A percentile compares a stretch with the other conserved stretches of the same genome.
These are phyloP conservation scores for Rhea pennata DNA, from an alignment of 2,113 vertebrate species.

Conservation along the genomic window DNA sequence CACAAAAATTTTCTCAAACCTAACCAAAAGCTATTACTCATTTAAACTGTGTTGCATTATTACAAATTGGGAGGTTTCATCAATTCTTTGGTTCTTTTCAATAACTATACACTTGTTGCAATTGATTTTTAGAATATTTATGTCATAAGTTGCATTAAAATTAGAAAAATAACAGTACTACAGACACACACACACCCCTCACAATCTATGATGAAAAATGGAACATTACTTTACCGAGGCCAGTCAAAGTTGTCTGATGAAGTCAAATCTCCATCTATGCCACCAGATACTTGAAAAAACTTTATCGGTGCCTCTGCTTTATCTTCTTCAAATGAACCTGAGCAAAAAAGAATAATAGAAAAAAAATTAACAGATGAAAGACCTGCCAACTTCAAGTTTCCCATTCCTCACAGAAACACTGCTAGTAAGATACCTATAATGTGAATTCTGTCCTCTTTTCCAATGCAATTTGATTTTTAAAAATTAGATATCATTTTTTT, in stretches of 20 bases:
- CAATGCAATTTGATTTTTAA: background rate
- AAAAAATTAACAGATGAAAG: background rate
- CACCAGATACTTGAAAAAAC: constrained; percentile 90
- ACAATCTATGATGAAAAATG: background rate
- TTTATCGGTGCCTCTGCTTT: constrained; percentile 75
- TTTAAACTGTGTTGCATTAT: background rate
- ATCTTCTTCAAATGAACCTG: constrained; percentile 89
- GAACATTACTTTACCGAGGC: constrained; percentile 84
- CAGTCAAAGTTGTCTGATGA: constrained; percentile 95
- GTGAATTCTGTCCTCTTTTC: background rate
- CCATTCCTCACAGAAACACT: background rate
- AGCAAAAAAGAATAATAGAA: background rate
- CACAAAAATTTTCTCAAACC: background rate
- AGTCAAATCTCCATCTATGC: constrained; percentile 87
- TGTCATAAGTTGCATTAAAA: background rate
- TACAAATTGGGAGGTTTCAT: background rate
- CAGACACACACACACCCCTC: background rate
- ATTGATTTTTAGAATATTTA: background rate
- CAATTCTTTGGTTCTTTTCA: background rate
- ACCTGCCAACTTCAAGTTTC: background rate
- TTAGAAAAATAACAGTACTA: background rate
- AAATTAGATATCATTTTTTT: background rate
- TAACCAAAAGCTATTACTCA: background rate
- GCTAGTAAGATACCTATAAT: fast-evolving
- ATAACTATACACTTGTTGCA: background rate